Base-by-base conservation (phyloP, 2,888 invertebrate species). In the Phymatocera aterrima region DNA sequence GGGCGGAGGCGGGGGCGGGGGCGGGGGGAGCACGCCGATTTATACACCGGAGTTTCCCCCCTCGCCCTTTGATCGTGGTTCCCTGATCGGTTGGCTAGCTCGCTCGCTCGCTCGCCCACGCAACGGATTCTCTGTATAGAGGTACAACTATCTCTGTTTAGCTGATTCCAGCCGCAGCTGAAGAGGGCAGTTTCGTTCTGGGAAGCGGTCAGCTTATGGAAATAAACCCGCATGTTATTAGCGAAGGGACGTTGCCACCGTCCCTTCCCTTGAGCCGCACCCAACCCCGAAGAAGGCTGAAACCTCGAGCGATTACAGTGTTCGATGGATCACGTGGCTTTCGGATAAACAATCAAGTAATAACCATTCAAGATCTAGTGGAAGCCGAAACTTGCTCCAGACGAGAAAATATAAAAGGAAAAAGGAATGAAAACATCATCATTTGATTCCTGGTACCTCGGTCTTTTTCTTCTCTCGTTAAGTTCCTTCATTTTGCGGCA, bases 151-250 rank as follows among this genome's bases (percentile, higher is more conserved):
- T 68, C 68, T 68, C 43, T 6, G n/a, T 68, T 24, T 28, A 1
- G 8, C 57, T 57, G 12, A 28, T 57, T 28, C 57, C 18, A 28
- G 21, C 3, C n/a, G 18, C 64, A 37, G 64, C 64, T 64, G 34
- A 64, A 37, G 65, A 83, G 83, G 81, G 82, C 84, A 79, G 83
- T 83, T 82, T 72, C 72, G 72, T 72, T 72, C 51, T 72, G 72
- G 72, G 72, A 72, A 72, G 72, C 51, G 72, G 72, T 72, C 51
- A 72, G 82, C 82, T 86, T 86, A 84, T 86, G 84, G 83, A 85
- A 86, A 86, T 85, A 82, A 83, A 83, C 78, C 81, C 82, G 84
- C 79, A 82, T 83, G 83, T 85, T 84, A 82, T 85, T 85, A 83
- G 81, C 78, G 64, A 51, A 72, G 72, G 72, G 48, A 31, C 21